Base-by-base conservation (phyloP, 2,888 invertebrate species). In the Eudemis profundana region DNA sequence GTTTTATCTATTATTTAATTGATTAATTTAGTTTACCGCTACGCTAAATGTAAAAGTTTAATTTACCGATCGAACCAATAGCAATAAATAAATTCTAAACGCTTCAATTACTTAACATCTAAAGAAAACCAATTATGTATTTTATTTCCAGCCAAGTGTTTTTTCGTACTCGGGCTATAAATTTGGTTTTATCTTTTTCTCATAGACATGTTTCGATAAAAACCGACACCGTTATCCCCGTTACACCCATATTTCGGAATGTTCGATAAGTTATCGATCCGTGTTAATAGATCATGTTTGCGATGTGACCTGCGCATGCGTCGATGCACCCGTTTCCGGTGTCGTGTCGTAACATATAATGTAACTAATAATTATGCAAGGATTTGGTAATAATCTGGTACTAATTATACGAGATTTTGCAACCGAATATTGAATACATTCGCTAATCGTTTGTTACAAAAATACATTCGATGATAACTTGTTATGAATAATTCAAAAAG, bases 251-350 rank as follows among this genome's bases (percentile, higher is more conserved):
- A 56, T 66, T 61, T 61, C 54, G 56, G 50, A 59, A 63, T 23
- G 15, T 17, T 36, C n/a, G 53, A 61, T 66, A 62, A 60, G 47
- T 60, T 66, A 68, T 63, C 46, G 69, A 66, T 64, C 65, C 50
- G 65, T 61, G 68, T 69, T 63, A 42, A 66, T 69, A 66, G 68
- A 62, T 68, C 67, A 63, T 65, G 66, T 61, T 65, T 53, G 47
- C 62, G 67, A 63, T 57, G 64, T 66, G 70, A 69, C 70, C 70
- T 42, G 57, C 42, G 57, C 50, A 40, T 56, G 53, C 49, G 47
- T n/a, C 36, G 71, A 68, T 71, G 69, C 71, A 70, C 71, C 65
- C 69, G 44, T 46, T 69, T 70, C 70, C 70, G 69, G 67, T 68
- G 53, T n/a, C 62, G 67, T 68, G 53, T n/a, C 62, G 68, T 66